phyloP scores from a whole-genome alignment of 92 coral and sea anemone genomes.

The Palythoa grandis region DNA sequence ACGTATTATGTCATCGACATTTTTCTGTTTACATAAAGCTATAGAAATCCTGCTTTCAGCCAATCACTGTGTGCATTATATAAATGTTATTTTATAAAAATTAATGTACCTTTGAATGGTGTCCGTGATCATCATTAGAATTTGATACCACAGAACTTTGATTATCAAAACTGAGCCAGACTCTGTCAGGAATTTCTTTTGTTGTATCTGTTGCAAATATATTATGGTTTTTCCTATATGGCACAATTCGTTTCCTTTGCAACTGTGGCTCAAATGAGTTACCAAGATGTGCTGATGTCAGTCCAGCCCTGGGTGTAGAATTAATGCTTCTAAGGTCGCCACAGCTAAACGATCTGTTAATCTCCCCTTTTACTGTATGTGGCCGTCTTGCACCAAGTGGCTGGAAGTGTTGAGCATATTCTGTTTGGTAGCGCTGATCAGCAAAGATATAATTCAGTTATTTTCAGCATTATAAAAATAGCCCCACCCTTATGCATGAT shows the following conservation, averaged over 20 bases:
- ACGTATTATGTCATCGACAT: no score
- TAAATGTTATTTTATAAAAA: neutral
- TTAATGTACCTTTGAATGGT: constrained; percentile 15
- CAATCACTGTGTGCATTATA: no score
- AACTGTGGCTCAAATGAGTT: constrained; percentile 88
- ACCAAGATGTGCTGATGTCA: constrained; percentile 82
- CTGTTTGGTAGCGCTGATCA: constrained; percentile 78
- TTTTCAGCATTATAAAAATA: no score
- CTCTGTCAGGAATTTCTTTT: constrained; percentile 80
- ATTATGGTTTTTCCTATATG: constrained; percentile 94
- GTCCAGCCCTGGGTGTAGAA: constrained; percentile 91
- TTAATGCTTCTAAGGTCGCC: constrained; percentile 65
- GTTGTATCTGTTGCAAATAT: constrained; percentile 87
- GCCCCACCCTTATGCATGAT: no score
- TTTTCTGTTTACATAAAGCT: no score
- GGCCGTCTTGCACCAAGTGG: constrained; percentile 83
- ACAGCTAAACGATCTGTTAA: constrained; percentile 71
- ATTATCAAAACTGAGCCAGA: constrained; percentile 81
- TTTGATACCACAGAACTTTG: constrained; percentile 38
- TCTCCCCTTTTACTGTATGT: constrained; percentile 80
- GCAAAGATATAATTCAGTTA: neutral
- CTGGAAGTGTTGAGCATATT: constrained; percentile 81
- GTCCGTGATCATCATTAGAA: constrained; percentile 20
- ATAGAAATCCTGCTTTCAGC: no score
- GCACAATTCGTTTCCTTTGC: constrained; percentile 90